Conservation (phyloP, 2,113 vertebrate genomes). For the Coptodon rendalli region DNA sequence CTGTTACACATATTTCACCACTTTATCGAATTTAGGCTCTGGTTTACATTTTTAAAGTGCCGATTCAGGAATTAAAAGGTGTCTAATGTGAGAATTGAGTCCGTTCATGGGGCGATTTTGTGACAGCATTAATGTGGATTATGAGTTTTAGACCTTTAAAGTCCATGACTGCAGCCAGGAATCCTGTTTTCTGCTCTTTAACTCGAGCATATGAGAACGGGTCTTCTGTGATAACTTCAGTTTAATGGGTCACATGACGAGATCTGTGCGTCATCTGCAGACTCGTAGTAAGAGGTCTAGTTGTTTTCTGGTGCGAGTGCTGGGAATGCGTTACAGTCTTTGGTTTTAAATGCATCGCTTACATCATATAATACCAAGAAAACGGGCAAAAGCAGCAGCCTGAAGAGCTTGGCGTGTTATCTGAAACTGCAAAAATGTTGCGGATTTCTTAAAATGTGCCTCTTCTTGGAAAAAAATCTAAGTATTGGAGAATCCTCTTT, state of each 20-base stretch:
- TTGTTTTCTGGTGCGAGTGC: neutral
- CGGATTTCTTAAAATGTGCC: neutral
- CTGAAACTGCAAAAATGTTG: neutral
- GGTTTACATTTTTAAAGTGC: neutral
- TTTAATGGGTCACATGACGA: neutral
- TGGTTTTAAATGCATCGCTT: neutral
- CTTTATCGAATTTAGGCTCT: neutral
- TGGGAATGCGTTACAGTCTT: neutral
- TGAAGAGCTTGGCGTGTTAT: neutral
- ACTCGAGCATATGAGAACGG: neutral
- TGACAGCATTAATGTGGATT: neutral
- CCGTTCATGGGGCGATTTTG: neutral
- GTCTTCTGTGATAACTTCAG: neutral
- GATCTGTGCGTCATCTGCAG: neutral
- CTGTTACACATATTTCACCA: neutral
- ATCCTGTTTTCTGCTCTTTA: neutral
- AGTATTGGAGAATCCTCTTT: neutral
- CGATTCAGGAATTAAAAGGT: neutral
- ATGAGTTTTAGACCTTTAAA: neutral
- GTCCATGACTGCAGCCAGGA: neutral
- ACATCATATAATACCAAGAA: neutral
- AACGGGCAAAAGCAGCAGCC: neutral
- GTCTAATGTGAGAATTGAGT: neutral
- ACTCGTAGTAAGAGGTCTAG: neutral
- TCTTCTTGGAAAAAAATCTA: neutral